phyloP scores from a whole-genome alignment of 2,113 vertebrate genomes.

The Gasterosteus nipponicus region DNA sequence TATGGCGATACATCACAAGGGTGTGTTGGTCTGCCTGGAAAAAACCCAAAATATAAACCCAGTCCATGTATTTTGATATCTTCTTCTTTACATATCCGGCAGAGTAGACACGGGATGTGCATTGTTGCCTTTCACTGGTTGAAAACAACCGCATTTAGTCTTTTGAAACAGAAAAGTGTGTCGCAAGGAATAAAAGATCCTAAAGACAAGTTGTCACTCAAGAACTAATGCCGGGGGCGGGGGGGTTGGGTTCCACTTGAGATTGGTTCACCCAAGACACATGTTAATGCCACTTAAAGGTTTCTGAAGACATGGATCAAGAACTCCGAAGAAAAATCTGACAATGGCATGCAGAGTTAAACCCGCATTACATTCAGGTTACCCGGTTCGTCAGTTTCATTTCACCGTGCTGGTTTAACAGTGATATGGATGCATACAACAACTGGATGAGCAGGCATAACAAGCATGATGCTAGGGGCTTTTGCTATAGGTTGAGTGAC shows the following conservation, averaged over 20 bases:
- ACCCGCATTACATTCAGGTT: neutral
- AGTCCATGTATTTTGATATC: neutral
- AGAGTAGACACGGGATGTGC: too few species aligned
- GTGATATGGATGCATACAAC: neutral
- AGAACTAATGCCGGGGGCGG: too few species aligned
- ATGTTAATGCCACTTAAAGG: neutral
- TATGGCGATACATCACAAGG: neutral
- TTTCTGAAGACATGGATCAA: neutral
- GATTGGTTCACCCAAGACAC: too few species aligned
- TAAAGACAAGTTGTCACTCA: too few species aligned
- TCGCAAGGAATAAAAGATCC: too few species aligned
- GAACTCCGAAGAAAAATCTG: neutral
- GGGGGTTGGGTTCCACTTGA: too few species aligned
- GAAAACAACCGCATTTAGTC: too few species aligned
- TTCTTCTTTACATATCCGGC: too few species aligned
- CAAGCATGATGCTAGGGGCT: neutral
- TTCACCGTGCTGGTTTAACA: neutral
- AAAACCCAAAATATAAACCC: neutral
- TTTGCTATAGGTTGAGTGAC: neutral
- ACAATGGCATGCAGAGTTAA: neutral
- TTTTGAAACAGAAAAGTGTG: too few species aligned
- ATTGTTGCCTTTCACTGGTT: too few species aligned
- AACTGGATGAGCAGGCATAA: neutral
- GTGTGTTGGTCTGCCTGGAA: neutral
- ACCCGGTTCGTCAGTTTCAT: neutral